Base-by-base conservation (phyloP, 2,113 vertebrate species). In the Pampusana beccarii region DNA sequence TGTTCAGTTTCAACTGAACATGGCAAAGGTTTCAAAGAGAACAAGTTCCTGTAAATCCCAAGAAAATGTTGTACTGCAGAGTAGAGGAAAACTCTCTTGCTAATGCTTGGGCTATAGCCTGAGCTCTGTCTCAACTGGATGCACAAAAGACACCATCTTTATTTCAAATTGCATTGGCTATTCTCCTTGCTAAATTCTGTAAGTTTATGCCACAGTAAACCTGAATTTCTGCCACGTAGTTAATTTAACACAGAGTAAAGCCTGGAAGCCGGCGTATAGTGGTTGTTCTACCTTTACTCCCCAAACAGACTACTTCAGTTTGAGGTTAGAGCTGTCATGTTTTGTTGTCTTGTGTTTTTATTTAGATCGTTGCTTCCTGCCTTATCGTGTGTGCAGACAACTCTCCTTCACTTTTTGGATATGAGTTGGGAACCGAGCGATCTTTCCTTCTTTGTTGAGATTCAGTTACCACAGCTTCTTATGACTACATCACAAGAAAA, bases 361-460 rank as follows among this genome's bases (percentile, higher is more conserved):
- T 97, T 74, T 84, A 99, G 99, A 94, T 98, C 98, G 0, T 95
- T 99, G 92, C 98, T 99, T 60, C 99, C 99, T 56, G 99, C 99
- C 73, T 97, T 99, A 72, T 99, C 99, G 2, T 99, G 99, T 92
- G 98, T 99, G 77, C 99, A 99, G 97, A 99, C 99, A 13, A 98
- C 98, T 78, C 96, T 99, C 73, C 98, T 99, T 80, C 99, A 99
- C 92, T 98, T 99, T 77, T 73, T 99, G 64, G 99, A 99, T 92
- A 99, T 99, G 98, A 99, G 98, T 93, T 99, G 99, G 99, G 99
- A 99, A 77, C 98, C 98, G 0, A 97, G 98, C 4, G 99, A 99
- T 90, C 98, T 99, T 13, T 92, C 98, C 78, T 99, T 99, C 94
- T 99, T 99, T 95, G 96, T 98, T 56, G 97, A 98, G 61, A 99